These are phyloP conservation scores for Leptinotarsa peninsularis DNA, from an alignment of 2,888 invertebrate genomes.

Conservation along the genomic window DNA sequence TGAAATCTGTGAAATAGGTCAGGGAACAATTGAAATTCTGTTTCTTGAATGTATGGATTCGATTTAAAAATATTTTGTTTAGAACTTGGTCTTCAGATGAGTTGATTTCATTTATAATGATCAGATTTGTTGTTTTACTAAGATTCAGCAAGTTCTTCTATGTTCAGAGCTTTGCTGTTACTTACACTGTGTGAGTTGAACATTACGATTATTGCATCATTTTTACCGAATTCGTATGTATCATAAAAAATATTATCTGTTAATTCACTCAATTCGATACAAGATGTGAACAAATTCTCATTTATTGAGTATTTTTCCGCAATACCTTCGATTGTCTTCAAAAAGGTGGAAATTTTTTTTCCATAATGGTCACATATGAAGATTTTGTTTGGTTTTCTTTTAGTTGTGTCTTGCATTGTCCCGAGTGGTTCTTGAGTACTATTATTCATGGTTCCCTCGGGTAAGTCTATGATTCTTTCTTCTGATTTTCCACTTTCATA, in stretches of 20 bases:
- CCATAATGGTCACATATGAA: slow-evolving; percentile 10
- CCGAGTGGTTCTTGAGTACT: slow-evolving; percentile 4
- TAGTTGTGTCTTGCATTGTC: slow-evolving; percentile 11
- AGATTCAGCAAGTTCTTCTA: slow-evolving; percentile 13
- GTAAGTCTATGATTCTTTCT: not conserved
- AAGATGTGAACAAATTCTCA: not conserved
- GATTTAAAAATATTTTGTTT: slow-evolving; percentile 23
- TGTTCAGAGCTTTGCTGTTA: slow-evolving; percentile 1
- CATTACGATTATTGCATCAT: slow-evolving; percentile 22
- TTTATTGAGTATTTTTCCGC: slow-evolving; percentile 9
- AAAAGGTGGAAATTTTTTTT: slow-evolving; percentile 1
- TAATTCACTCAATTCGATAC: slow-evolving; percentile 15
- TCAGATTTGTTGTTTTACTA: not conserved
- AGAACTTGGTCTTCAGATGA: slow-evolving; percentile 13
- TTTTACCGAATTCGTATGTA: slow-evolving; percentile 14
- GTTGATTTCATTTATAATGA: slow-evolving; percentile 11
- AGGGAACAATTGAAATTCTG: slow-evolving; percentile 17
- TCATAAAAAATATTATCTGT: slow-evolving; percentile 18
- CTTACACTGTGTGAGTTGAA: slow-evolving; percentile 13
- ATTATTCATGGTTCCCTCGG: not conserved
- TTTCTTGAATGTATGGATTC: slow-evolving; percentile 17
- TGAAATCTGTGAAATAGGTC: slow-evolving; percentile 18
- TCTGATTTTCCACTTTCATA: slow-evolving; percentile 15
- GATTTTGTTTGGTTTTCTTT: slow-evolving; percentile 19
- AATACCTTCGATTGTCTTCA: slow-evolving; percentile 17